These are phyloP conservation scores for Cynocephalus volans DNA, from an alignment of 2,113 vertebrate genomes.

Conservation along the genomic window DNA sequence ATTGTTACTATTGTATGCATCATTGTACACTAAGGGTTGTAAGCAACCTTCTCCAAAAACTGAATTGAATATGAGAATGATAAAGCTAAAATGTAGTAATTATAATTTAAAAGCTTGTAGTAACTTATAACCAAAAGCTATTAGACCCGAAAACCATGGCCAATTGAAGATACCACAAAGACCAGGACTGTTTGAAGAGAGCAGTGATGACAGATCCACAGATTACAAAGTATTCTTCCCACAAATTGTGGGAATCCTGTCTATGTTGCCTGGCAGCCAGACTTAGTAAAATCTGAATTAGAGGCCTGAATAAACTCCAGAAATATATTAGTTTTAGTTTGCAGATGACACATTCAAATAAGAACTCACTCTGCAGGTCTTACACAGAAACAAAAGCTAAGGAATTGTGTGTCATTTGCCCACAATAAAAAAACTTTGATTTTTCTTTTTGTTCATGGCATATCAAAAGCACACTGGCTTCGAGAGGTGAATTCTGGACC, in stretches of 20 bases:
- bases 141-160: not conserved
- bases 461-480: not conserved
- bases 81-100: not conserved
- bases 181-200: not conserved
- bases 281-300: constrained; percentile 31
- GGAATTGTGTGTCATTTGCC: constrained; percentile 33
- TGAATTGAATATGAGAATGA: not conserved
- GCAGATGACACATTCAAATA: not conserved
- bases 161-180: not conserved
- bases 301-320: not conserved
- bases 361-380: not conserved
- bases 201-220: not conserved
- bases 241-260: not conserved
- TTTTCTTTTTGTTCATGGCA: constrained; percentile 32
- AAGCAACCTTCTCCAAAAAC: not conserved
- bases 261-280: not conserved
- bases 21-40: not conserved
- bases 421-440: not conserved
- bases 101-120: not conserved
- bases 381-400: not conserved
- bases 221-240: not conserved
- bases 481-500: not conserved
- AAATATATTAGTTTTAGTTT: constrained; percentile 30
- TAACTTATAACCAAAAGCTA: not conserved
- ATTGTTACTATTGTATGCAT: not conserved